phyloP scores from a whole-genome alignment of 2,113 vertebrate genomes.

The Ancistrus triradiatus region DNA sequence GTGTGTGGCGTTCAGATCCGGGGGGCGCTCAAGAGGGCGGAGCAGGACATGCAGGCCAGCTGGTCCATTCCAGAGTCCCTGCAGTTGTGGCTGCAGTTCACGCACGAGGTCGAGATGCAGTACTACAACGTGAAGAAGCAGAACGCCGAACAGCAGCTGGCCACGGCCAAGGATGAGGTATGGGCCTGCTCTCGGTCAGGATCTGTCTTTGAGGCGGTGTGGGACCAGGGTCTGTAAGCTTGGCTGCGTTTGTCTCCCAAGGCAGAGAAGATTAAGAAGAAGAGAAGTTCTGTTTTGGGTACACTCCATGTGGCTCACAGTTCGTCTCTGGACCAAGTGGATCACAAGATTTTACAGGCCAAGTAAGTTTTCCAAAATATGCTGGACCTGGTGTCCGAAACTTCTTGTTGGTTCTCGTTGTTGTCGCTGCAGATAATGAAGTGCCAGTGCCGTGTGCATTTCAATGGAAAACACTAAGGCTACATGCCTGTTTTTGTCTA shows the following conservation, averaged over 20 bases:
- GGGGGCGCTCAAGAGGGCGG: constrained; percentile 65
- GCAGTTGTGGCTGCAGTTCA: constrained; percentile 94
- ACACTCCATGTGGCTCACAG: constrained; percentile 94
- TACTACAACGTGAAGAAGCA: constrained; percentile 96
- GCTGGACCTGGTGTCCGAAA: neutral
- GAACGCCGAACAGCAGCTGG: constrained; percentile 85
- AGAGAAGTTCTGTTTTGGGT: constrained; percentile 89
- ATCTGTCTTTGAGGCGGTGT: too few species aligned
- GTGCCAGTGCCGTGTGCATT: too few species aligned
- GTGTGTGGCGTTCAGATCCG: constrained; percentile 56
- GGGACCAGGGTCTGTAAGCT: neutral
- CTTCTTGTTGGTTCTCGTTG: neutral
- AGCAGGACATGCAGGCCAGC: constrained; percentile 63
- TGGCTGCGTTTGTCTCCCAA: constrained; percentile 50
- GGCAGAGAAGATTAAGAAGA: constrained; percentile 98
- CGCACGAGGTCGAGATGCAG: constrained; percentile 93
- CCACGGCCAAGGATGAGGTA: constrained; percentile 92
- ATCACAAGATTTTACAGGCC: constrained; percentile 94
- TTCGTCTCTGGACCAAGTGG: constrained; percentile 93
- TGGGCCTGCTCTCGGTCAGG: neutral
- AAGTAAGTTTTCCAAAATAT: constrained; percentile 74
- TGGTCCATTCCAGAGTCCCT: constrained; percentile 77
- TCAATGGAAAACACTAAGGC: too few species aligned
- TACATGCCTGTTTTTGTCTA: too few species aligned
- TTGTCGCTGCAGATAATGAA: too few species aligned